phyloP scores from a whole-genome alignment of 2,113 vertebrate genomes.

The Himantopus leucocephalus region DNA sequence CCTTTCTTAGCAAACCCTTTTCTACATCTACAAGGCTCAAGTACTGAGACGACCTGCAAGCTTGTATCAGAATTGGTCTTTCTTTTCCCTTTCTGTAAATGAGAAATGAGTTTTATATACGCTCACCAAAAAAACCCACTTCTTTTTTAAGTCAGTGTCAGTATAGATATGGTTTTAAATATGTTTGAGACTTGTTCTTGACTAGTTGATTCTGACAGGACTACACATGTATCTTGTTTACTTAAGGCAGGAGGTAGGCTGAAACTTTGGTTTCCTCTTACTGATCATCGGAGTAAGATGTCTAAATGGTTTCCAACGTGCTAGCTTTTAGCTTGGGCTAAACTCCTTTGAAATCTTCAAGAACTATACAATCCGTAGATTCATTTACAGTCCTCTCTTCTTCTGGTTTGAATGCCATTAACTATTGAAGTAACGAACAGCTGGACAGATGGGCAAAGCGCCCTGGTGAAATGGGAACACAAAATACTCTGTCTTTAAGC shows the following conservation, averaged over 20 bases:
- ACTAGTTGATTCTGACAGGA: constrained; percentile 33
- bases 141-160: constrained; percentile 10
- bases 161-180: neutral
- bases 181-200: neutral
- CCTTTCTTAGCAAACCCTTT: constrained; percentile 64
- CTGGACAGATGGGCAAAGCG: neutral
- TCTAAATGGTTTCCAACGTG: constrained; percentile 1
- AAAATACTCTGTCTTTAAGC: neutral
- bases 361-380: neutral
- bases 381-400: neutral
- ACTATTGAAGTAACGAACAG: neutral
- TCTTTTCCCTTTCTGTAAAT: constrained; percentile 34
- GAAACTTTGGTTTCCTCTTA: constrained; percentile 46
- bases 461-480: neutral
- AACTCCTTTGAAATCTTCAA: constrained; percentile 29
- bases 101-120: neutral
- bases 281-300: neutral
- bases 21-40: constrained; percentile 49
- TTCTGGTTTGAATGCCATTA: neutral
- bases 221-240: constrained; percentile 52
- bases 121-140: neutral
- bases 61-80: neutral
- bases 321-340: neutral
- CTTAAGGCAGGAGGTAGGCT: constrained; percentile 27
- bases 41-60: neutral